Evolutionary conservation across 92 coral and sea anemone species (phyloP).

Genomic region (Desmophyllum pertusum): DNA sequence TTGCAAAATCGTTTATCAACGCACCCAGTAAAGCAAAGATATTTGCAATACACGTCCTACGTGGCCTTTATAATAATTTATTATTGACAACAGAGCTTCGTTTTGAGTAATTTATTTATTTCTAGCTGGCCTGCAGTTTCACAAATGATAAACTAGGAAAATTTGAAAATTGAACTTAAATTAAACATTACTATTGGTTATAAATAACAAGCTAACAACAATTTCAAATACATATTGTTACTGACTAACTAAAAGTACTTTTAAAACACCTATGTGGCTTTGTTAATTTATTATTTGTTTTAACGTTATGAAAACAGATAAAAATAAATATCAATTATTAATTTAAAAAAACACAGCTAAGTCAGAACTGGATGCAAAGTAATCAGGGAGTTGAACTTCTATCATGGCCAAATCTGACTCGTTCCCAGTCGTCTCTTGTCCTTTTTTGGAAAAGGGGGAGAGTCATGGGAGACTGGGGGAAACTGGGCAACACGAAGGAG

Average conservation of each 20-base stretch:
- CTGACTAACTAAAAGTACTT: not conserved
- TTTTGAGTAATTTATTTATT: not conserved
- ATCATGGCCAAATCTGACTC: no score
- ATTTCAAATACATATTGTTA: not conserved
- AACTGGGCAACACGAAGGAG: no score
- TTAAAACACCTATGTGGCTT: not conserved
- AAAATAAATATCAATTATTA: not conserved
- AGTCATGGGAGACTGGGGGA: no score
- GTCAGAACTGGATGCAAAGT: not conserved
- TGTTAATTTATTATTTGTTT: not conserved
- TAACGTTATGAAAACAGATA: not conserved
- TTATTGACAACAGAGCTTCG: not conserved
- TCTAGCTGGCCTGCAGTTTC: conserved; percentile 23
- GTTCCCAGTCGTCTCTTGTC: no score
- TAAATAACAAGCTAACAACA: not conserved
- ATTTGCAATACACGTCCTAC: no score
- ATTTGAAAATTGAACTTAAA: not conserved
- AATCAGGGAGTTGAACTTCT: not conserved
- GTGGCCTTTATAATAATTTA: no score
- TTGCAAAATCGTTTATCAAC: no score
- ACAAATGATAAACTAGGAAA: not conserved
- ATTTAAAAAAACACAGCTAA: not conserved
- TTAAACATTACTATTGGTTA: not conserved
- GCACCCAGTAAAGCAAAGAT: no score
- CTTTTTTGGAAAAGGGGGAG: no score